Base-by-base conservation (phyloP, 2,888 invertebrate species). In the Gasteruption jaculator region DNA sequence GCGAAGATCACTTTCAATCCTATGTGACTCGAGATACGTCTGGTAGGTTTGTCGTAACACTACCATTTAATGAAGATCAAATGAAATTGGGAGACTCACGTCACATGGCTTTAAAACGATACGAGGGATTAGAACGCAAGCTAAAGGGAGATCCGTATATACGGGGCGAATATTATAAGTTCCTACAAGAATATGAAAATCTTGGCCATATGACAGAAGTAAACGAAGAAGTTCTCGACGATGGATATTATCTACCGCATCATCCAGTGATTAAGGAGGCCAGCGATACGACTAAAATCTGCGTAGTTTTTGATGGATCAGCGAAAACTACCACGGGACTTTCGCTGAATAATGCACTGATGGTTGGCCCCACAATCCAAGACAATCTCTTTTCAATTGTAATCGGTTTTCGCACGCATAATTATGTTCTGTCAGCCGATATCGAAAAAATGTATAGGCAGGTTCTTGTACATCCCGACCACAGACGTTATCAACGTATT, bases 241-340 rank as follows among this genome's bases (percentile, higher is more conserved):
- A 16, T 25, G 45, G 45, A 3, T 50, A 35, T 27, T 48, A 43
- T 14, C 8, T 52, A 24, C 52, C 54, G 1, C 53, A 55, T 31
- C 53, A 52, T 10, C 43, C 48, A 5, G 49, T 54, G 15, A 33
- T 52, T 5, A 52, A 49, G 20, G 29, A 40, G 8, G 30, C 40
- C 2, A 48, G 49, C 10, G 7, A 34, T 10, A 46, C 57, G 0
- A 58, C 52, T 2, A 57, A 55, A 36, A 6, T 57, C 7, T 46
- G 56, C 2, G 50, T 55, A 0, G 57, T 57, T 4, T 56, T 57
- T 25, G 53, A 56, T 40, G 56, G 50, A 1, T 56, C 55, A 1
- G 50, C 49, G 1, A 38, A 46, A 18, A 33, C 53, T 3, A 31
- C 44, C 3, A 45, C 38, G 2, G 46, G 48, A 7, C 11, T 48